These are phyloP conservation scores for Arion vulgaris DNA, from an alignment of 1,140 invertebrate species.

Conservation along the genomic window DNA sequence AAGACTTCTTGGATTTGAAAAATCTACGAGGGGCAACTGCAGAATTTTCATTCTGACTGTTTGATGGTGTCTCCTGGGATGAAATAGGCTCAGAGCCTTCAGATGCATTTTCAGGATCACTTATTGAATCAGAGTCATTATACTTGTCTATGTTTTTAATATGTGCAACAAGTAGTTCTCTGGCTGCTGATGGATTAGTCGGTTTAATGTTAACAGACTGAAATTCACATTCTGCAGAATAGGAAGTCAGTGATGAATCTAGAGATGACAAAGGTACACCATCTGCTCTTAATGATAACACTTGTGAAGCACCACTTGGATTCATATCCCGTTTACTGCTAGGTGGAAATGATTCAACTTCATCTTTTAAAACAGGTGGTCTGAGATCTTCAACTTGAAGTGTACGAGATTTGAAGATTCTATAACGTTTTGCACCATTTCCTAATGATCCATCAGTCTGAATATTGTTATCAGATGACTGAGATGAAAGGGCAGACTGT, in stretches of 20 bases:
- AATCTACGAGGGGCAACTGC: slow-evolving; percentile 44
- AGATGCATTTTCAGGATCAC: slow-evolving; percentile 42
- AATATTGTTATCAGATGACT: neutral
- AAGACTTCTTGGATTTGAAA: slow-evolving; percentile 58
- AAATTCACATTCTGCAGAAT: neutral
- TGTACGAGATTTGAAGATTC: slow-evolving; percentile 49
- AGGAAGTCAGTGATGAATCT: neutral
- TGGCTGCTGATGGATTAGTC: neutral
- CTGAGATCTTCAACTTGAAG: slow-evolving; percentile 29
- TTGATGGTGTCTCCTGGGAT: slow-evolving; percentile 41
- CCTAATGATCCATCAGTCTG: slow-evolving; percentile 19
- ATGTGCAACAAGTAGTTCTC: slow-evolving; percentile 22
- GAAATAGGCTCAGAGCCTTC: slow-evolving; percentile 49
- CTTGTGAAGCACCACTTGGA: slow-evolving; percentile 8
- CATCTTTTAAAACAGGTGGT: slow-evolving; percentile 24
- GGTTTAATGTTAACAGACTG: neutral
- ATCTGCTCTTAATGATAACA: neutral
- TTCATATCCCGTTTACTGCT: neutral
- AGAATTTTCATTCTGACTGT: slow-evolving; percentile 24
- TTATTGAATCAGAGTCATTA: slow-evolving; percentile 35
- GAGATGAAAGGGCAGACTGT: neutral
- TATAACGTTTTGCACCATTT: slow-evolving; percentile 37
- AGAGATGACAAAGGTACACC: neutral
- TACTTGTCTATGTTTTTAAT: slow-evolving; percentile 15
- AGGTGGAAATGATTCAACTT: neutral